Evolutionary conservation across 2,113 vertebrate species (phyloP), one percentile per base, ranked within the genome.

Genomic region (Pao palembangensis): DNA sequence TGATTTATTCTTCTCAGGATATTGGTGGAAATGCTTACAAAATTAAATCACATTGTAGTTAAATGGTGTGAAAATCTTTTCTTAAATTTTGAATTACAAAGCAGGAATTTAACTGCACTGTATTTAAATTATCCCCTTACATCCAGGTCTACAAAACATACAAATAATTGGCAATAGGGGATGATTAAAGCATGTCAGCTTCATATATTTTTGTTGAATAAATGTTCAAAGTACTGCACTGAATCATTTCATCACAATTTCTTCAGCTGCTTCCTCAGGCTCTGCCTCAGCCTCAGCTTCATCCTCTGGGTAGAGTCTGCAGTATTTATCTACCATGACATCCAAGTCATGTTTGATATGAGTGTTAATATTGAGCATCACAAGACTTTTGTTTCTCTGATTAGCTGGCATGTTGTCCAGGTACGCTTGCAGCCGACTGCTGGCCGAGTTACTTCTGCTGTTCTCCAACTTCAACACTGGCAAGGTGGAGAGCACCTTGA

Each of bases 291-390:
- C 42, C 18, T 82, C 84, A 1, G 64, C 42, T 2, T 84, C 83
- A 66, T 95, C 92, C 53, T 92, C 92, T 5, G 92, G 88, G 51
- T 93, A 94, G 0, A 95, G 87, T 82, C 94, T 92, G 78, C 93
- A 93, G 19, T 94, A 98, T 48, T 94, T 94, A 75, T 98, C 95
- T 8, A 96, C 95, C 95, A 98, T 98, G 81, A 96, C 89, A 57
- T 98, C 94, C 64, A 96, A 80, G 76, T 98, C 94, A 4, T 95
- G 92, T 73, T 94, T 95, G 58, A 93, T 91, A 28, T 95, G 93
- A 60, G 92, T 89, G 83, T 94, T 96, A 57, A 97, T 82, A 70
- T 93, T 91, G 16, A 98, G 88, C 81, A 97, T 84, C 3, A 92
- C 94, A 1, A 98, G 78, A 53, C 94, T 92, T 67, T 90, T 92